phyloP scores from a whole-genome alignment of 2,888 invertebrate species.

The Rhagonycha fulva region DNA sequence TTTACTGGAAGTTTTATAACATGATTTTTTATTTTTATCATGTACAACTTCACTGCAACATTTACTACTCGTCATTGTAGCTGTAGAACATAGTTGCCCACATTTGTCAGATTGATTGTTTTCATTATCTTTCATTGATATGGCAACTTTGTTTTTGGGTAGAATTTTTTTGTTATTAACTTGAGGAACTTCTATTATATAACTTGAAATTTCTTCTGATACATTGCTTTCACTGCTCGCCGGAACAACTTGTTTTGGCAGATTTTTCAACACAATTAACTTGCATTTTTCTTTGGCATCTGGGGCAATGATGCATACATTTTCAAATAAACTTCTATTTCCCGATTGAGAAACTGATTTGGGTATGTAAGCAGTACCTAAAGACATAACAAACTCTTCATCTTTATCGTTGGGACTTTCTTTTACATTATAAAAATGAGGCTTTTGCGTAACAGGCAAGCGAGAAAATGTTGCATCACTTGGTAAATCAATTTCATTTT shows the following conservation, averaged over 20 bases:
- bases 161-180: background rate
- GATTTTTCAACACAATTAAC: background rate
- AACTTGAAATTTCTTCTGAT: background rate
- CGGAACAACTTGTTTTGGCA: background rate
- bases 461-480: background rate
- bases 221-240: background rate
- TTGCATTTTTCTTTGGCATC: background rate
- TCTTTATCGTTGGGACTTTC: background rate
- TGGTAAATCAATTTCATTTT: background rate
- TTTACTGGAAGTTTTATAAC: background rate
- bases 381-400: conserved; percentile 14
- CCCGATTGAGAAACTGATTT: conserved; percentile 1
- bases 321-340: background rate
- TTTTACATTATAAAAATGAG: background rate
- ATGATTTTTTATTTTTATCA: background rate
- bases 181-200: background rate
- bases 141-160: background rate
- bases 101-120: background rate
- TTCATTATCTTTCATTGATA: background rate
- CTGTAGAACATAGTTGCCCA: background rate
- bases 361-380: conserved; percentile 22
- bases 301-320: background rate
- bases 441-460: background rate
- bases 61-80: background rate
- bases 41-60: background rate